Conservation (phyloP, 2,113 vertebrate species). For the Actinemys pallida region DNA sequence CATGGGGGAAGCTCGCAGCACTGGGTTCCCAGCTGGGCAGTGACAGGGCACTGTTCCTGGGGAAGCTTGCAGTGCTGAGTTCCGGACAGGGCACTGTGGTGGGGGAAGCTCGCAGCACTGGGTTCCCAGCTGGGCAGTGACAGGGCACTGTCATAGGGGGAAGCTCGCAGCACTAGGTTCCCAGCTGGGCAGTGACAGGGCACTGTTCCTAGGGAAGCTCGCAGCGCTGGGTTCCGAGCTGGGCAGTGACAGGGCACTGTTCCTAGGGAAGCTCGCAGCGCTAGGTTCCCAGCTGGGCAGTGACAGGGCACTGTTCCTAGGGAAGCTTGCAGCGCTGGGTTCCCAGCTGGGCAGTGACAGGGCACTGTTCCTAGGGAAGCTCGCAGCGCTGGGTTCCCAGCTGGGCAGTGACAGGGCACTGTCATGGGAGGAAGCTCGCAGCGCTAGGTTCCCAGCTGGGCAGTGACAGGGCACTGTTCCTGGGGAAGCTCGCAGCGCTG, state of each 20-base stretch:
- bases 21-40: too few species aligned
- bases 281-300: too few species aligned
- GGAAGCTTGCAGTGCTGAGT: background rate
- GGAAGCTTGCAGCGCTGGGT: too few species aligned
- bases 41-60: too few species aligned
- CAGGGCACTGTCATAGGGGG: background rate
- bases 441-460: rapidly evolving
- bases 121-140: too few species aligned
- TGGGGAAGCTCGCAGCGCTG: background rate
- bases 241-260: too few species aligned
- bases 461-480: too few species aligned
- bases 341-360: too few species aligned
- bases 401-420: background rate
- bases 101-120: background rate
- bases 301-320: background rate
- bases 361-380: too few species aligned
- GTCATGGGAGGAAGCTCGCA: too few species aligned
- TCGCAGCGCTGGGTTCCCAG: background rate
- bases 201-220: background rate
- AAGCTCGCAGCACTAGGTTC: rapidly evolving
- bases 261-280: background rate
- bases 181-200: background rate
- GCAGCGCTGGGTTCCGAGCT: background rate
- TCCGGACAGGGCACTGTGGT: background rate
- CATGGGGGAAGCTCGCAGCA: background rate